phyloP scores from a whole-genome alignment of 2,113 vertebrate genomes.

The Neomonachus schauinslandi region DNA sequence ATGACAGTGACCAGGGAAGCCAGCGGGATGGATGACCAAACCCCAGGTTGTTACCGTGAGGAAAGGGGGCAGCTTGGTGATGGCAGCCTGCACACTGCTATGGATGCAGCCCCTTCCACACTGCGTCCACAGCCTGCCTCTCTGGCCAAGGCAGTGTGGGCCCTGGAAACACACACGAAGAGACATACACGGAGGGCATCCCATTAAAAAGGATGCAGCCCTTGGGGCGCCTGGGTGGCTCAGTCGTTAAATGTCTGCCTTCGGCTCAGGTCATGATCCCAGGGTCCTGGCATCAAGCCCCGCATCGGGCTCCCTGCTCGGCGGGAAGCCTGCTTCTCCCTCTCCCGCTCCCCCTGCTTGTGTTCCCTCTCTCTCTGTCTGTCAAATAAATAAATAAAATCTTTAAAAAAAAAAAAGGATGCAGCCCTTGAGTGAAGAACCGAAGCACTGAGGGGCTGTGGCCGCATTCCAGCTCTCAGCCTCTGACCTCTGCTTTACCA shows the following conservation, averaged over 20 bases:
- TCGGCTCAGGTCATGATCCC: too few species aligned
- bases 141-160: conserved; percentile 76
- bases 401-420: conserved; percentile 53
- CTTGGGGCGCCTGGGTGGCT: neutral
- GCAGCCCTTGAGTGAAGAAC: conserved; percentile 16
- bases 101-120: neutral
- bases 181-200: conserved; percentile 75
- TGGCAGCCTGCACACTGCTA: neutral
- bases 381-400: too few species aligned
- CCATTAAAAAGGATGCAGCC: conserved; percentile 56
- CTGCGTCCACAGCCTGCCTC: conserved; percentile 74
- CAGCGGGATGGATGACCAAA: neutral
- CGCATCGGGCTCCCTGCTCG: too few species aligned
- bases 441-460: neutral
- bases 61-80: neutral
- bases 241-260: too few species aligned
- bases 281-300: too few species aligned
- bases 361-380: too few species aligned
- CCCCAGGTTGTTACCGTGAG: neutral
- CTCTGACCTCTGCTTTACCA: conserved; percentile 68
- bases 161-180: conserved; percentile 77
- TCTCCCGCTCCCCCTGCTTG: too few species aligned
- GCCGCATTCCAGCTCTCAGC: conserved; percentile 38
- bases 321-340: too few species aligned
- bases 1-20: neutral